Base-by-base conservation (phyloP, 2,888 invertebrate genomes). In the Leptothorax acervorum region DNA sequence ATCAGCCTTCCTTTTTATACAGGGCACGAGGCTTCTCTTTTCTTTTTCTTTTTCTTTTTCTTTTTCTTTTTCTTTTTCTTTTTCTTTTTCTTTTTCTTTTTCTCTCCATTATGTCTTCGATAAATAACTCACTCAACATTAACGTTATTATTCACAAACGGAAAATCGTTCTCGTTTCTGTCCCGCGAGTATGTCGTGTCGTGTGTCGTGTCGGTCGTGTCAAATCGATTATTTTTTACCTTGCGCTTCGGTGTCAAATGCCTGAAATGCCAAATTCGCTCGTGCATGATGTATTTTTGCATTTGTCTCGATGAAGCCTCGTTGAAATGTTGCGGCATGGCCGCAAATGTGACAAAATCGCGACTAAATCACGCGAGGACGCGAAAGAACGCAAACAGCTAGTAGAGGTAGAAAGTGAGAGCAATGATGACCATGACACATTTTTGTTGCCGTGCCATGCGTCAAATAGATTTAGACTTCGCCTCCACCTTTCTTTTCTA, bases 351-450 rank as follows among this genome's bases (percentile, higher is more conserved):
- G 23, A 66, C 45, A 8, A 62, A 82, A 39, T 79, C 31, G 48
- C 18, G n/a, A 83, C 1, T 75, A 48, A 53, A 53, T 53, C n/a
- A 18, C n/a, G 11, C 42, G 15, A 6, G 15, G 63, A 35, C n/a
- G 48, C 48, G 60, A 57, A 53, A 76, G n/a, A 23, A 23, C 23
- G 23, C 23, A 23, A 23, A 66, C 39, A 39, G 35, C 18, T 42
- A 28, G 15, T 66, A 23, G 5, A 55, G 39, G n/a, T 60, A 83
- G 85, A 89, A 87, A 89, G 91, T 86, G 82, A 89, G 78, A 87
- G 66, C 79, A 85, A 39, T 35, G 79, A 5, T 42, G 91, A 85
- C 90, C 88, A 71, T 91, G 91, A 86, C 91, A 91, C 83, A 23
- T 86, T 87, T 89, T 23, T 23, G 23, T 23, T 23, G 23, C 23